A percentile compares a stretch with the other conserved stretches of the same genome.
phyloP scores from a whole-genome alignment of 2,797 vertebrate species.

The Ambastaia sidthimunki region DNA sequence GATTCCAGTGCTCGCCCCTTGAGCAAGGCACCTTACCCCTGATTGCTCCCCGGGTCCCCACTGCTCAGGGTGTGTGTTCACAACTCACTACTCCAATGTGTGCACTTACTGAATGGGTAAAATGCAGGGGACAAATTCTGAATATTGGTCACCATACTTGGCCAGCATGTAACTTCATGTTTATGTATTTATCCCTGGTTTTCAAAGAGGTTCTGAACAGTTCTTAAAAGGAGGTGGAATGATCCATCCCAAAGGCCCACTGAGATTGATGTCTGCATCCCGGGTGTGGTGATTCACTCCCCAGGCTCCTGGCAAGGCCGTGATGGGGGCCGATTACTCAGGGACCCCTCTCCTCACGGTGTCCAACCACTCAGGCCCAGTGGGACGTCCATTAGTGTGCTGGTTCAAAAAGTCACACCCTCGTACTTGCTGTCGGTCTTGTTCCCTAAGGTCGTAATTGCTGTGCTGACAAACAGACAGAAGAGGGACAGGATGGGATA shows the following conservation, averaged over 20 bases:
- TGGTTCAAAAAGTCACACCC: slow-evolving; percentile 51
- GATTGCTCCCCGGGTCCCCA: no score
- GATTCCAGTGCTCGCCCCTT: no score
- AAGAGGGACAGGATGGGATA: slow-evolving; percentile 58
- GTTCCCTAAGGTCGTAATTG: slow-evolving; percentile 54
- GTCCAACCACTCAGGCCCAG: slow-evolving; percentile 22
- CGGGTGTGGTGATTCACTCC: slow-evolving; percentile 81
- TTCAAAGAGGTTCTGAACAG: slow-evolving; percentile 71
- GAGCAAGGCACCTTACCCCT: no score
- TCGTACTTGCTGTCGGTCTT: slow-evolving; percentile 13
- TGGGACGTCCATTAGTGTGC: slow-evolving; percentile 54
- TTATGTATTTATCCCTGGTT: slow-evolving; percentile 43
- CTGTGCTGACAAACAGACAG: slow-evolving; percentile 46
- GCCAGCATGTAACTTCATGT: no score
- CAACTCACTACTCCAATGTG: no score
- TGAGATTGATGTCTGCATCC: slow-evolving; percentile 80
- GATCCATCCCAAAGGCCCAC: slow-evolving; percentile 72
- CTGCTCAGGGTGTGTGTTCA: no score
- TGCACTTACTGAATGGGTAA: no score
- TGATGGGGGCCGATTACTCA: slow-evolving; percentile 68
- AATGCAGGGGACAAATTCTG: no score
- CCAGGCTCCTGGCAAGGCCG: slow-evolving; percentile 60
- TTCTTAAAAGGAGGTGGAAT: slow-evolving; percentile 18
- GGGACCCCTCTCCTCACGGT: slow-evolving; percentile 60
- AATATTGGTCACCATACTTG: no score